Evolutionary conservation across 2,797 vertebrate species (phyloP).

Genomic region (Tragelaphus oryx): DNA sequence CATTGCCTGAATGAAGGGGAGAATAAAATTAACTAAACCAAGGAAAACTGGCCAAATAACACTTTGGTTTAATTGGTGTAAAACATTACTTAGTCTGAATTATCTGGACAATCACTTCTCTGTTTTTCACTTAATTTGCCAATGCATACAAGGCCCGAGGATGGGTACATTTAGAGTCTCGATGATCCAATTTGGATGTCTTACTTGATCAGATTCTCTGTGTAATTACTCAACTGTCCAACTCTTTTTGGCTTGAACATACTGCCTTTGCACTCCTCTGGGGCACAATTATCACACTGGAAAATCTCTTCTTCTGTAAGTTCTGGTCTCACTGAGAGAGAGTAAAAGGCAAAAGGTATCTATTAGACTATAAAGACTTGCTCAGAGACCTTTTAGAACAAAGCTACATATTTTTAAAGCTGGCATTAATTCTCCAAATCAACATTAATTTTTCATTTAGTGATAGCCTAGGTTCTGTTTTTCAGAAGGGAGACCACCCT

Average conservation of each 20-base stretch:
- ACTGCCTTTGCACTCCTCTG: not conserved
- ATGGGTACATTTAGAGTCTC: not conserved
- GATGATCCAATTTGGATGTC: not conserved
- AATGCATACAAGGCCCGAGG: not conserved
- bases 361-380: not conserved
- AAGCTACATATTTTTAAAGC: not conserved
- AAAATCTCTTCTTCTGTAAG: not conserved
- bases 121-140: slow-evolving; percentile 50
- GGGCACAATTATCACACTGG: not conserved
- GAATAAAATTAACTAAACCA: not conserved
- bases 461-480: not conserved
- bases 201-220: slow-evolving; percentile 37
- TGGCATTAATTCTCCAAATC: not conserved
- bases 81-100: slow-evolving; percentile 40
- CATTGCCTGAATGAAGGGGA: not conserved
- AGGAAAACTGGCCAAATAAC: not conserved
- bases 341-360: not conserved
- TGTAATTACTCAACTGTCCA: slow-evolving; percentile 16
- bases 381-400: not conserved
- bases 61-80: slow-evolving; percentile 10
- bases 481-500: not conserved
- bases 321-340: not conserved
- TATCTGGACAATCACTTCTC: slow-evolving; percentile 35
- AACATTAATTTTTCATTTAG: not conserved
- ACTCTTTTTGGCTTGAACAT: not conserved